Evolutionary conservation across 2,113 vertebrate species (phyloP), one percentile per base, ranked within the genome.

Genomic region (Leuciscus idus): DNA sequence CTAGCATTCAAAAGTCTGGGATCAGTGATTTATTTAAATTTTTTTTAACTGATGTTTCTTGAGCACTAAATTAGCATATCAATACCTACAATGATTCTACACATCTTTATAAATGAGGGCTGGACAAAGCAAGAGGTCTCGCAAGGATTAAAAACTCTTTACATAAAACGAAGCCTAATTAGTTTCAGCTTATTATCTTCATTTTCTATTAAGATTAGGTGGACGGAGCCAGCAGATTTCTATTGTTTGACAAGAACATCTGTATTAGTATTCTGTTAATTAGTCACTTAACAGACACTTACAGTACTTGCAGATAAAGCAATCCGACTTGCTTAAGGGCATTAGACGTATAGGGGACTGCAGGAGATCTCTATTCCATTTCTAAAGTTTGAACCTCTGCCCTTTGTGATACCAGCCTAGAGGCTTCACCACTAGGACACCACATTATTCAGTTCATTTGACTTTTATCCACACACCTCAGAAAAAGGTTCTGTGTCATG

Each of bases 371-470:
- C 36, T 21, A 21, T 36, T 81, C n/a, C 39, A 48, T 30, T 64
- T 59, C 2, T 6, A 39, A 79, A 39, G 52, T 79, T 62, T 62
- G 23, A 81, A 48, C 36, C 59, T 81, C 61, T 46, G 4, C 36
- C 39, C 36, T 64, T 64, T 64, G n/a, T 64, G n/a, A 81, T 21
- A 81, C 3, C 39, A 81, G 78, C 59, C 59, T 46, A 30, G n/a
- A 81, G 36, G 59, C 59, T 48, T 48, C 46, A 48, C 59, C 78
- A 81, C 59, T 46, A 62, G 5, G 36, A 64, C 59, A 64, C 19
- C 59, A 64, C 6, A 64, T 81, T 62, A 64, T 62, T 80, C 77
- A 17, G 55, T 43, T 39, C 55, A 39, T 79, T 59, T 62, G 55
- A 43, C 77, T 80, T 80, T 26, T 17, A 77, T 33, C 15, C 8